Base-by-base conservation (phyloP, 2,888 invertebrate genomes). In the Coenonympha glycerion region DNA sequence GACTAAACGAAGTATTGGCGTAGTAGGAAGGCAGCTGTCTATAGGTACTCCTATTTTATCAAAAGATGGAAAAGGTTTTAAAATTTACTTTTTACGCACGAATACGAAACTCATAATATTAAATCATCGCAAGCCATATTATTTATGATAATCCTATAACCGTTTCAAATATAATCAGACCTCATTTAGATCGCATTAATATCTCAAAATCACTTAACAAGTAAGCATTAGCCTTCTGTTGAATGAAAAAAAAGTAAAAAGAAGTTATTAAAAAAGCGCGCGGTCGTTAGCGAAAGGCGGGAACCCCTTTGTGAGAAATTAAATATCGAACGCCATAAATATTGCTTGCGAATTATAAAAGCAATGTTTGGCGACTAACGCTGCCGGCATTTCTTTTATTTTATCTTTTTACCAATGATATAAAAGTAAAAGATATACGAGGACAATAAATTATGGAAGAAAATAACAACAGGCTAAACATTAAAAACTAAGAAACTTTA, bases 121-220 rank as follows among this genome's bases (percentile, higher is more conserved):
- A n/a, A n/a, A n/a, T n/a, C n/a, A n/a, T n/a, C n/a, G n/a, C n/a
- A n/a, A n/a, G n/a, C n/a, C n/a, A n/a, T n/a, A n/a, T n/a, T n/a
- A n/a, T n/a, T n/a, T n/a, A 13, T 30, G 3, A 24, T 62, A 57
- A 54, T 37, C 51, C 53, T 53, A 49, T 24, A 44, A 49, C 30
- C 49, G 51, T 47, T 52, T 36, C 52, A 54, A 57, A 52, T 50
- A 50, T 44, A 57, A 59, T 55, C 54, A 52, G 47, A 62, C 42
- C 71, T 74, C 77, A 78, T 79, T 75, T 76, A 68, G 64, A n/a
- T 52, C 52, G 65, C 77, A 79, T 79, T 77, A 77, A 78, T 78
- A 73, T 72, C 60, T 51, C 53, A 53, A 63, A 77, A 79, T 79
- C 76, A 80, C 75, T 78, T 76, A 79, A 77, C 78, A 72, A 75